Evolutionary conservation across 2,113 vertebrate genomes (phyloP), one percentile per base, ranked within the genome.

Genomic region (Rattus rattus): DNA sequence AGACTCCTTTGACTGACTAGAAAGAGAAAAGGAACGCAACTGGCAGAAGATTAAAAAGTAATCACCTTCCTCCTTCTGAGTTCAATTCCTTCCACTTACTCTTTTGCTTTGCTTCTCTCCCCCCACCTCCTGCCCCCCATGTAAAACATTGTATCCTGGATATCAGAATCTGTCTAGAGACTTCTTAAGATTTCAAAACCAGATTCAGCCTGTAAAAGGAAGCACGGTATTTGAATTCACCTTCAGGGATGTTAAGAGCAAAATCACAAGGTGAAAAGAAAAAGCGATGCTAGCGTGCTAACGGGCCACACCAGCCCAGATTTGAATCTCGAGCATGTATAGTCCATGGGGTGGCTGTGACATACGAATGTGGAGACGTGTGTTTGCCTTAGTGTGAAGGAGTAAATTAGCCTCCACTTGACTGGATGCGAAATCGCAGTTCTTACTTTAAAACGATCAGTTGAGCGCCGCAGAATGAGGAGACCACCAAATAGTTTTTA

Each of bases 381-480:
- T 76, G 52, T 33, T 92, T 96, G 94, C 97, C 39, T 28, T 91
- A 77, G 79, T 96, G 70, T 65, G 86, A 96, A 96, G 97, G 96
- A 97, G 93, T 95, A 92, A 97, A 97, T 97, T 96, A 96, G 96
- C 94, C 96, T 97, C 96, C 97, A 97, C 96, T 96, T 94, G 95
- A 97, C 96, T 96, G 97, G 47, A 97, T 96, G 97, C 97, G 97
- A 94, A 96, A 96, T 90, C 97, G 97, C 95, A 52, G 59, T 96
- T 95, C 94, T 96, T 98, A 96, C 91, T 97, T 97, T 97, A 96
- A 98, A 98, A 93, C 95, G 97, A 96, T 97, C 96, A 97, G 81
- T 97, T 97, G 98, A 97, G 92, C 87, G 94, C 88, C 72, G 97
- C 97, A 97, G 97, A 98, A 97, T 97, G 97, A 98, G 95, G 90